Conservation (phyloP, 2,113 vertebrate genomes). For the Zosterops pallidus region DNA sequence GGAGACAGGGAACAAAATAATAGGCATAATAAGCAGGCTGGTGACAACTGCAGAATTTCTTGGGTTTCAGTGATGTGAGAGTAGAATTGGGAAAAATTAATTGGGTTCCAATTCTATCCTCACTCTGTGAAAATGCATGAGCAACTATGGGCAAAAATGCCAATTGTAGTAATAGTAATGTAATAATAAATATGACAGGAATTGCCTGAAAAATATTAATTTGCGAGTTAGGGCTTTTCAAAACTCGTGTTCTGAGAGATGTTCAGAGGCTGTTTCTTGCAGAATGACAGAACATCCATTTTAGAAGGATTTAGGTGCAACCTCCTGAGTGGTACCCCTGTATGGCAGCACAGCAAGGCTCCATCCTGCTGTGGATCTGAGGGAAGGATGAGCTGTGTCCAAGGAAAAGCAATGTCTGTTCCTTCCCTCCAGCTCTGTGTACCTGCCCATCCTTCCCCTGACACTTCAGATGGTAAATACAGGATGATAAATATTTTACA, state of each 20-base stretch:
- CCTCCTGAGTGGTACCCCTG: not conserved
- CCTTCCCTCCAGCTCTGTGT: not conserved
- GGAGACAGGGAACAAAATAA: conserved; percentile 2
- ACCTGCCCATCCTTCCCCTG: not conserved
- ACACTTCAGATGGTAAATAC: not conserved
- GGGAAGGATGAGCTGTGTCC: not conserved
- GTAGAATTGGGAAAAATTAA: conserved; percentile 40
- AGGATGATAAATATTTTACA: too few relatives aligned
- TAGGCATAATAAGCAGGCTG: not conserved
- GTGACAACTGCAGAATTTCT: not conserved
- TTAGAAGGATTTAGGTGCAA: not conserved
- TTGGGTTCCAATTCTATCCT: not conserved
- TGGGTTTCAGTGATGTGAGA: conserved; percentile 2
- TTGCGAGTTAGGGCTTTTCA: not conserved
- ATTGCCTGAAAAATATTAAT: not conserved
- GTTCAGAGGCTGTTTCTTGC: not conserved
- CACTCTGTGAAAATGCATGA: not conserved
- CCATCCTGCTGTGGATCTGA: not conserved
- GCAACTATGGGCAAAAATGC: not conserved
- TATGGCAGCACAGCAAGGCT: not conserved
- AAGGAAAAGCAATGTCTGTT: not conserved
- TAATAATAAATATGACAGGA: conserved; percentile 1
- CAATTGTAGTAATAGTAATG: not conserved
- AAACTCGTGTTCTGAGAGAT: not conserved
- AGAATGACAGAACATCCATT: not conserved